phyloP scores from a whole-genome alignment of 2,888 invertebrate genomes.

The Prosopocoilus inquinatus region DNA sequence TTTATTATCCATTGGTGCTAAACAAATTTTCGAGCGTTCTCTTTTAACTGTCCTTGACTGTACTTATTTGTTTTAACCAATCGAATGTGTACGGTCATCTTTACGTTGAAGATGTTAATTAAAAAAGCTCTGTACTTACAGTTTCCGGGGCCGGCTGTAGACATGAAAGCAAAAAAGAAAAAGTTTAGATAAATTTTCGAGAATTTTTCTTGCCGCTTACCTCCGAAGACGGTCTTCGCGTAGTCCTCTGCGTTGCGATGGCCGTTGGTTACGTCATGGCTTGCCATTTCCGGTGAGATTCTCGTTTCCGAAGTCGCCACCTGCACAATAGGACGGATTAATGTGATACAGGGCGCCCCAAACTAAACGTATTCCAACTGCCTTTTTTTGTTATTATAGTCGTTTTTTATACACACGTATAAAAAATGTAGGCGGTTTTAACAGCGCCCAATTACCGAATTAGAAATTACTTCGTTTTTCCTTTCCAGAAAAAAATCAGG shows the following conservation, averaged over 20 bases:
- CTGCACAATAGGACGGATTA: conserved; percentile 7
- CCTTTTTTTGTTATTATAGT: no score
- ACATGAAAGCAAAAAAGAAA: background rate
- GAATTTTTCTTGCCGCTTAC: conserved; percentile 15
- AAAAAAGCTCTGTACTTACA: conserved; percentile 3
- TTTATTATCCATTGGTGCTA: no score
- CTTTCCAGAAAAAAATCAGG: no score
- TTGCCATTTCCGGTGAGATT: conserved; percentile 30
- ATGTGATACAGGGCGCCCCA: background rate
- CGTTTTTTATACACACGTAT: no score
- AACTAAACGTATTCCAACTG: no score
- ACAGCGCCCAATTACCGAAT: no score
- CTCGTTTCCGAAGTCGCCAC: conserved; percentile 25
- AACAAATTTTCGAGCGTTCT: no score
- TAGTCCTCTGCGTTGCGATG: conserved; percentile 28
- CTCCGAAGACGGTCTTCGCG: conserved; percentile 32
- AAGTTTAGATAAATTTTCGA: background rate
- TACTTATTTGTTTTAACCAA: no score
- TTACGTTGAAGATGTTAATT: background rate
- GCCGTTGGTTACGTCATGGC: conserved; percentile 28
- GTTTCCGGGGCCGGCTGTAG: conserved; percentile 1
- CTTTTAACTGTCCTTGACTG: no score
- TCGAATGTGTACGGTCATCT: no score
- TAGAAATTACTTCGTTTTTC: no score
- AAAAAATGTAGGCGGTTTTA: no score